Evolutionary conservation across 1,140 invertebrate species (phyloP).

Genomic region (Leptinotarsa lineolata): DNA sequence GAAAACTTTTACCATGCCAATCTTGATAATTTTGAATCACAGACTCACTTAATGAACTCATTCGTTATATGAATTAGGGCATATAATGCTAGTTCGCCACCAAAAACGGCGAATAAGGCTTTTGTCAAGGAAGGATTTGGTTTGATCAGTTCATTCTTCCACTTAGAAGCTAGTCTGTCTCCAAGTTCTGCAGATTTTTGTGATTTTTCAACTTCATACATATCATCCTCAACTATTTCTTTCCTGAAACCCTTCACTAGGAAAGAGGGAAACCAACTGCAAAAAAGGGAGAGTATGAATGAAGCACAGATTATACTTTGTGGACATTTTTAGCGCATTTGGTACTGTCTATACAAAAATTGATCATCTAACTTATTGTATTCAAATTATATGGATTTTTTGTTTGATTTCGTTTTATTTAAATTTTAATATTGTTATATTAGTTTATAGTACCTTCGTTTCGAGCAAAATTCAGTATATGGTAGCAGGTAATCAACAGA

Average conservation of each 20-base stretch:
- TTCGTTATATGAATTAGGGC: slow-evolving; percentile 34
- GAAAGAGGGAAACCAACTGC: slow-evolving; percentile 53
- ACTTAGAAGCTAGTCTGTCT: slow-evolving; percentile 61
- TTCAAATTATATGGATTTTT: too few relatives aligned
- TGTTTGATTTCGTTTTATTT: too few relatives aligned
- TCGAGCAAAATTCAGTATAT: too few relatives aligned
- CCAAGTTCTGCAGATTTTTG: slow-evolving; percentile 56
- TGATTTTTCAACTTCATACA: slow-evolving; percentile 29
- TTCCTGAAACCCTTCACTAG: slow-evolving; percentile 37
- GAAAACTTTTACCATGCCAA: too few relatives aligned
- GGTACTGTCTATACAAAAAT: too few relatives aligned
- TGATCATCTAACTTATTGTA: too few relatives aligned
- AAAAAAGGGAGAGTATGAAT: slow-evolving; percentile 14
- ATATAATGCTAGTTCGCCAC: slow-evolving; percentile 32
- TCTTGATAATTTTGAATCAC: too few relatives aligned
- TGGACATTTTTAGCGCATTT: too few relatives aligned
- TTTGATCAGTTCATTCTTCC: slow-evolving; percentile 55
- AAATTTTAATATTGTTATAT: too few relatives aligned
- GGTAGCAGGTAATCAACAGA: too few relatives aligned
- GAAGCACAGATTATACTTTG: too few relatives aligned
- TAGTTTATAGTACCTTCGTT: too few relatives aligned
- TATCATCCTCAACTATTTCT: slow-evolving; percentile 41
- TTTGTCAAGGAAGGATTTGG: slow-evolving; percentile 51
- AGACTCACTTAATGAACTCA: slow-evolving; percentile 47
- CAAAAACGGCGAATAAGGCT: slow-evolving; percentile 40